phyloP scores from a whole-genome alignment of 1,140 invertebrate genomes.

The Hydropsyche tenuis region DNA sequence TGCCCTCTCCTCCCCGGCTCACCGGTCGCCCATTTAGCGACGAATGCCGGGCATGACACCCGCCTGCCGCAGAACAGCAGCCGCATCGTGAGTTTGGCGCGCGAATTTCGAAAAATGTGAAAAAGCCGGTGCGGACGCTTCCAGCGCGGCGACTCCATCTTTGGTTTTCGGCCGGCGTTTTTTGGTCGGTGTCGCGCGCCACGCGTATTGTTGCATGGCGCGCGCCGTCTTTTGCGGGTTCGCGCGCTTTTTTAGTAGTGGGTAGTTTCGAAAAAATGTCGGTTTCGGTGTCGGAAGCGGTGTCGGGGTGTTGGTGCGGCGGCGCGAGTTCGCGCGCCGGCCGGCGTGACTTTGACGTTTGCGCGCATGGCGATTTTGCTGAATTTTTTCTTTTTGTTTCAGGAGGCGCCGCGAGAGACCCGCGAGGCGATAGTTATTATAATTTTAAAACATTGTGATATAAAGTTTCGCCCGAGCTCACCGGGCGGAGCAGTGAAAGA shows the following conservation, averaged over 20 bases:
- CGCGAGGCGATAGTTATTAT: slow-evolving; percentile 19
- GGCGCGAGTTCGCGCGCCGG: neutral
- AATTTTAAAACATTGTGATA: slow-evolving; percentile 45
- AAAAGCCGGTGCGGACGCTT: too few species aligned
- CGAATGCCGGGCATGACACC: neutral
- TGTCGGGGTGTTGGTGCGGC: neutral
- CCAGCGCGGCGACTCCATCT: too few species aligned
- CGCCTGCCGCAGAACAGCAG: neutral
- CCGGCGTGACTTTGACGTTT: slow-evolving; percentile 7
- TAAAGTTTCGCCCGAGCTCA: slow-evolving; percentile 33
- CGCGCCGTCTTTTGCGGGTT: too few species aligned
- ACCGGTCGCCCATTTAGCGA: too few species aligned
- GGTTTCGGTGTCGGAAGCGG: too few species aligned
- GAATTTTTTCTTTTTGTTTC: slow-evolving; percentile 34
- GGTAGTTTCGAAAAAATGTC: too few species aligned
- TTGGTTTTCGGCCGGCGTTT: too few species aligned
- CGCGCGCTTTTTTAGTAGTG: too few species aligned
- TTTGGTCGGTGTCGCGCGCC: too few species aligned
- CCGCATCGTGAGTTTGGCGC: neutral
- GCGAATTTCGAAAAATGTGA: neutral
- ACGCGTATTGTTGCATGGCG: too few species aligned
- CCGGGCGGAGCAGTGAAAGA: slow-evolving; percentile 45
- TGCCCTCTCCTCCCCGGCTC: neutral
- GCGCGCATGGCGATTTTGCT: neutral
- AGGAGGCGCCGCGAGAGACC: slow-evolving; percentile 44